phyloP scores from a whole-genome alignment of 1,140 invertebrate genomes.

The Goniozus legneri region DNA sequence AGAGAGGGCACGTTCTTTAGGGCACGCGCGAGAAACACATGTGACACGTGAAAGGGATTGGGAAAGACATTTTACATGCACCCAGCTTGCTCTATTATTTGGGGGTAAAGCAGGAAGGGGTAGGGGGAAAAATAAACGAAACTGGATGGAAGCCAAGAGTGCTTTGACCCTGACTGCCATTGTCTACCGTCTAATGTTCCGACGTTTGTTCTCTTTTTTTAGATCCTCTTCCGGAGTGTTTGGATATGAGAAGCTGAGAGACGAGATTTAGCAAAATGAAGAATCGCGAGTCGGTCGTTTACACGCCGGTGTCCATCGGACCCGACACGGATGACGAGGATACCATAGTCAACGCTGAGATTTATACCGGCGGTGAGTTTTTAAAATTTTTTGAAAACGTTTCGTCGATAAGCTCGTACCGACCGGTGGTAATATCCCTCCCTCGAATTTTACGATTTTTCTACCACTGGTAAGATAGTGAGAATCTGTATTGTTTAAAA shows the following conservation, averaged over 20 bases:
- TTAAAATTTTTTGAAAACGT: no score
- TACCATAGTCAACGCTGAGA: slow-evolving; percentile 49
- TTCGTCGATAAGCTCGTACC: no score
- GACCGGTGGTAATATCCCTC: no score
- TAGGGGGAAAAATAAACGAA: slow-evolving; percentile 14
- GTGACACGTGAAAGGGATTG: slow-evolving; percentile 9
- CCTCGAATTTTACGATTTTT: no score
- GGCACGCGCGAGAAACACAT: no score
- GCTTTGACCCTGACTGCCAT: slow-evolving; percentile 15
- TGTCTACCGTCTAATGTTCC: no score
- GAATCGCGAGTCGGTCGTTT: slow-evolving; percentile 48
- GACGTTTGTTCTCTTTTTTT: no score
- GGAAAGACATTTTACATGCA: slow-evolving; percentile 10
- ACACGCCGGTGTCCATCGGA: slow-evolving; percentile 50
- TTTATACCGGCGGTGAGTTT: slow-evolving; percentile 50
- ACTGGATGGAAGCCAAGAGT: slow-evolving; percentile 12
- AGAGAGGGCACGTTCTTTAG: no score
- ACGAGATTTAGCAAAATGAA: slow-evolving; percentile 34
- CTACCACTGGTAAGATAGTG: no score
- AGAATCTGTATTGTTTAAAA: no score
- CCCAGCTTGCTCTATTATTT: neutral
- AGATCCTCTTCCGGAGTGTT: no score
- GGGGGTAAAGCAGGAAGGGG: slow-evolving; percentile 6
- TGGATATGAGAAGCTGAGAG: neutral
- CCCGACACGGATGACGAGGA: slow-evolving; percentile 53